Base-by-base conservation (phyloP, 2,888 invertebrate species). In the Leucoma salicis region DNA sequence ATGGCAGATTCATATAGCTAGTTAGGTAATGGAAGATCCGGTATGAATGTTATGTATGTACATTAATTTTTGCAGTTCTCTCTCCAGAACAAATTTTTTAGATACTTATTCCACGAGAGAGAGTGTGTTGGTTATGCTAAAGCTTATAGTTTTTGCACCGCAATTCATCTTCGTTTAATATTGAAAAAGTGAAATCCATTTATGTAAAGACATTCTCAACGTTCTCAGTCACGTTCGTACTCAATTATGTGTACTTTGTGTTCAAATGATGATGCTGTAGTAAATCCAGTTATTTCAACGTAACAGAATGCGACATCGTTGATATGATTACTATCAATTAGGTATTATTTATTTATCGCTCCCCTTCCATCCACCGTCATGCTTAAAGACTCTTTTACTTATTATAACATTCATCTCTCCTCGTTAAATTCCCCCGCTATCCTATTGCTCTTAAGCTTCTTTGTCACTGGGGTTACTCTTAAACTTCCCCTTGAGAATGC, bases 181-280 rank as follows among this genome's bases (percentile, higher is more conserved):
- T 52, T 56, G 56, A 60, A 64, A 70, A 67, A 48, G 63, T 68
- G 66, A 66, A 68, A 66, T 58, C 46, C 52, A 35, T 60, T 54
- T 53, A 42, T 42, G 48, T 48, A 42, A 54, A 39, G 39, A 46
- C 36, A 46, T 46, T 46, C 42, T 39, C 37, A 46, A 36, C 40
- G 21, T 34, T 47, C 38, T 35, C 27, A 36, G 45, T 39, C 39
- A 49, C 36, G 35, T 39, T 44, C 27, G 41, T 28, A 46, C 29
- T 39, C 14, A 47, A 39, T 45, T 42, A 41, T 16, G 35, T 33
- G 25, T 39, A 35, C 27, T 44, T 48, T 48, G 49, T 53, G 51
- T 50, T 48, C 52, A 53, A 56, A 51, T 43, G 11, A 33, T 31
- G 31, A 33, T 45, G 36, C 14, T 41, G 35, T 21, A 24, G 37